These are phyloP conservation scores for Pediacus dermestoides DNA, from an alignment of 2,888 invertebrate species.

Conservation along the genomic window DNA sequence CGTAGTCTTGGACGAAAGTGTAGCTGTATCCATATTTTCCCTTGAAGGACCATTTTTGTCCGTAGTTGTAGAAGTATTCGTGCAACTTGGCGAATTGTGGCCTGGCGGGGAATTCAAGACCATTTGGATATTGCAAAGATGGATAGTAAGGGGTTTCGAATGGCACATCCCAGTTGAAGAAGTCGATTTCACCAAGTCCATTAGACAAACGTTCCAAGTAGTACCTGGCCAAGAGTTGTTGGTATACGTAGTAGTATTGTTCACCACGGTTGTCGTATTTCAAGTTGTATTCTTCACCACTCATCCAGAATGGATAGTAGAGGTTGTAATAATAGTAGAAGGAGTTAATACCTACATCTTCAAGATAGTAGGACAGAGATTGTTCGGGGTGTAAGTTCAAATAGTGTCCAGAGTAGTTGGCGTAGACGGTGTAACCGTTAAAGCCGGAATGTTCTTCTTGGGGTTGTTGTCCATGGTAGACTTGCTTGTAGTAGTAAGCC, in stretches of 20 bases:
- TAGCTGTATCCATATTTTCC: slow-evolving; percentile 55
- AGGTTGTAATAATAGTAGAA: slow-evolving; percentile 61
- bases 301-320: slow-evolving; percentile 63
- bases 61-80: slow-evolving; percentile 45
- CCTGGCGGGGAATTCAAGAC: slow-evolving; percentile 62
- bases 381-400: slow-evolving; percentile 55
- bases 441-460: slow-evolving; percentile 28
- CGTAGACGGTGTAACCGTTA: slow-evolving; percentile 55
- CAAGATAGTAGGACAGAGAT: slow-evolving; percentile 63
- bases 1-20: slow-evolving; percentile 46
- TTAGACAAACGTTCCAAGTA: slow-evolving; percentile 71
- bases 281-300: slow-evolving; percentile 47
- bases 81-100: slow-evolving; percentile 55
- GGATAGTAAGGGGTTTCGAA: slow-evolving; percentile 61
- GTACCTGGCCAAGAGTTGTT: slow-evolving; percentile 67
- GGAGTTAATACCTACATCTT: slow-evolving; percentile 66
- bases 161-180: slow-evolving; percentile 52
- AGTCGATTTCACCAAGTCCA: slow-evolving; percentile 61
- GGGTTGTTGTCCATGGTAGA: slow-evolving; percentile 38
- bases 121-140: slow-evolving; percentile 61
- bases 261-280: slow-evolving; percentile 61
- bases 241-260: slow-evolving; percentile 61
- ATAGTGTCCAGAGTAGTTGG: slow-evolving; percentile 60
- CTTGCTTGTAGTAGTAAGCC: slow-evolving; percentile 60
- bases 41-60: slow-evolving; percentile 29